Base-by-base conservation (phyloP, 2,888 invertebrate species). In the Rotaria magnacalcarata region DNA sequence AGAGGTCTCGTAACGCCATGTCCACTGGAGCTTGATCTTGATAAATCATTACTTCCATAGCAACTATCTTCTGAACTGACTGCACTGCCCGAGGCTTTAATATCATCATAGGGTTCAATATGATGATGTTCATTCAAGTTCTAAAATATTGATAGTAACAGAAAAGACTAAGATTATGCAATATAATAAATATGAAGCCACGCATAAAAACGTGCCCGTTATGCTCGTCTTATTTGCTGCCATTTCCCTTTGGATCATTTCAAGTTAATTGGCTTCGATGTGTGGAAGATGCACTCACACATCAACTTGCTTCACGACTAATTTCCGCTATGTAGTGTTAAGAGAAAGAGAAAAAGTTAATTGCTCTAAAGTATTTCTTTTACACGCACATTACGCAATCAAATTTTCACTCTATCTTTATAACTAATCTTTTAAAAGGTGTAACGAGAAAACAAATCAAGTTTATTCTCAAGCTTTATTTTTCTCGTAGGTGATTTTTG, bases 41-140 rank as follows among this genome's bases (percentile, higher is more conserved):
- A 80, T 80, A 80, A 80, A 47, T 80, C 80, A 47, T 80, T 80
- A 80, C 80, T 80, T 47, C 80, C 80, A 47, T 80, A 80, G 47
- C 80, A 80, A 80, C 80, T 80, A 47, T 80, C 80, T 80, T 80
- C 80, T 43, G 80, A 80, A 47, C 47, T 80, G 11, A 14, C 47
- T 16, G 47, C 80, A 43, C 43, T 47, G 47, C 80, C 80, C 11
- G 67, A 80, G 24, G 24, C 80, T 47, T 80, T 80, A n/a, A 47
- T 80, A 80, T 47, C 80, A 41, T 80, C 80, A 27, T 67, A 67
- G 19, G 67, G 67, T 19, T 19, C 34, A 19, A 27, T 34, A 67
- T 34, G 34, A 67, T 67, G 34, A 34, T 67, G 67, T 67, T 34
- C 67, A 67, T 34, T 67, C 34, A 41, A 67, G 2, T 67, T 67